phyloP scores from a whole-genome alignment of 2,113 vertebrate genomes.

The Butorides virescens region DNA sequence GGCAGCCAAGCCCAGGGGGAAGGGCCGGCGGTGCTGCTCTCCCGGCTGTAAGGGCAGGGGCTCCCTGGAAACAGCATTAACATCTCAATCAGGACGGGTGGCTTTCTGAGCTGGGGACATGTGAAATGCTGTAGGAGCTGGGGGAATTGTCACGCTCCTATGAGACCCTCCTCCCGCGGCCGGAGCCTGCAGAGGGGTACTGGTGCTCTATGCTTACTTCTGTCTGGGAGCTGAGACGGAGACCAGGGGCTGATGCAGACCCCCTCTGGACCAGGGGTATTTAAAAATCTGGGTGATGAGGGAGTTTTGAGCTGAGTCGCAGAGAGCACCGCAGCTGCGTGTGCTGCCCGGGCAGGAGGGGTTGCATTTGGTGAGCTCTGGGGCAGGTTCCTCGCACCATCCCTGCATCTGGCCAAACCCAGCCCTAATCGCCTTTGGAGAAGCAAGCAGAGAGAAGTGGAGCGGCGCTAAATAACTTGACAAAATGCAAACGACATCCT shows the following conservation, averaged over 20 bases:
- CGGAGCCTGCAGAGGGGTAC: not conserved
- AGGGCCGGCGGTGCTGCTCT: not conserved
- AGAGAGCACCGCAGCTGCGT: not conserved
- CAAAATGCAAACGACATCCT: conserved; percentile 60
- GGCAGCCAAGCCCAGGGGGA: not conserved
- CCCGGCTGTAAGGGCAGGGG: not conserved
- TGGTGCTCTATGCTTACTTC: not conserved
- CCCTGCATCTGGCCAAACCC: not conserved
- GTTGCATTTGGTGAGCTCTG: not conserved
- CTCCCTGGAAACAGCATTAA: conserved; percentile 52
- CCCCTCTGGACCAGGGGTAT: not conserved
- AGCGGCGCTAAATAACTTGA: conserved; percentile 28
- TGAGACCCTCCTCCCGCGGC: not conserved
- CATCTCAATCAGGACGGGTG: conserved; percentile 22
- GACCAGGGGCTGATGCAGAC: not conserved
- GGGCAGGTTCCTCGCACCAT: not conserved
- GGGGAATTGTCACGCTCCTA: not conserved
- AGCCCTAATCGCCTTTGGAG: not conserved
- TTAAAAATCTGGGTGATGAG: not conserved
- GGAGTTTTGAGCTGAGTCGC: not conserved
- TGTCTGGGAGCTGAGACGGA: not conserved
- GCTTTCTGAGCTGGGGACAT: not conserved
- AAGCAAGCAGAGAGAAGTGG: conserved; percentile 6
- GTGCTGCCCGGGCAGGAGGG: not conserved
- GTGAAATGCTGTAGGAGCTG: not conserved